A percentile compares a stretch with the other conserved stretches of the same genome.
Conservation (phyloP, 1,140 invertebrate species). For the Prorops nasuta region DNA sequence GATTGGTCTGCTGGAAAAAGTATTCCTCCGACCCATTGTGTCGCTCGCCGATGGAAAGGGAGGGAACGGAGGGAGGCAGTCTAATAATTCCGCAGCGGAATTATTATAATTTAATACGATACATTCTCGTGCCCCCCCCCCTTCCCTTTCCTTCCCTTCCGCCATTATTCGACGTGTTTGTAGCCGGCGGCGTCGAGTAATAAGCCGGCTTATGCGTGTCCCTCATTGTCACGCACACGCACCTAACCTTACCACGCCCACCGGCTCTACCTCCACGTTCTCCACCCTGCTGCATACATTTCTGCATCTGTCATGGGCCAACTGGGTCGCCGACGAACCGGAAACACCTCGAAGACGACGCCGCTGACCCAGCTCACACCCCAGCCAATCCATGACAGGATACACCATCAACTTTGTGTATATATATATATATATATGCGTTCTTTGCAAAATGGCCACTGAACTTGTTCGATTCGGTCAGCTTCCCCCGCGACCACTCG, state of each 20-base stretch:
- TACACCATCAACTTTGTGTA: too few relatives aligned
- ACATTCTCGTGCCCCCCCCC: slow-evolving; percentile 20
- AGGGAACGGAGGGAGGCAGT: slow-evolving; percentile 7
- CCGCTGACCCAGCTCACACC: neutral
- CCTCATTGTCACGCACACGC: slow-evolving; percentile 29
- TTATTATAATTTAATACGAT: slow-evolving; percentile 50
- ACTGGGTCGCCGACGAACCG: slow-evolving; percentile 3
- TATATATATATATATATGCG: too few relatives aligned
- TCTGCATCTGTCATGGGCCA: slow-evolving; percentile 24
- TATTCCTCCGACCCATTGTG: too few relatives aligned
- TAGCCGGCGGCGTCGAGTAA: slow-evolving; percentile 34
- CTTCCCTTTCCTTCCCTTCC: slow-evolving; percentile 8
- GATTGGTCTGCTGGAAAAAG: too few relatives aligned
- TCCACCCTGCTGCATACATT: slow-evolving; percentile 1
- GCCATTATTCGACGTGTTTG: slow-evolving; percentile 44
- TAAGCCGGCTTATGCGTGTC: slow-evolving; percentile 31
- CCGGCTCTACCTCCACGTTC: slow-evolving; percentile 20
- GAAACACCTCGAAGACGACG: neutral
- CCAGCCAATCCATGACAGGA: neutral
- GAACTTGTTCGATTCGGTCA: too few relatives aligned
- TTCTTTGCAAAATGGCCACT: too few relatives aligned
- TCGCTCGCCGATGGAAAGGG: neutral
- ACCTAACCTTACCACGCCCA: slow-evolving; percentile 35
- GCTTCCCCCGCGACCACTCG: too few relatives aligned
- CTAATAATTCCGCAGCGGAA: slow-evolving; percentile 36